Conservation (phyloP, 2,797 vertebrate genomes). For the Gambusia yucatana region DNA sequence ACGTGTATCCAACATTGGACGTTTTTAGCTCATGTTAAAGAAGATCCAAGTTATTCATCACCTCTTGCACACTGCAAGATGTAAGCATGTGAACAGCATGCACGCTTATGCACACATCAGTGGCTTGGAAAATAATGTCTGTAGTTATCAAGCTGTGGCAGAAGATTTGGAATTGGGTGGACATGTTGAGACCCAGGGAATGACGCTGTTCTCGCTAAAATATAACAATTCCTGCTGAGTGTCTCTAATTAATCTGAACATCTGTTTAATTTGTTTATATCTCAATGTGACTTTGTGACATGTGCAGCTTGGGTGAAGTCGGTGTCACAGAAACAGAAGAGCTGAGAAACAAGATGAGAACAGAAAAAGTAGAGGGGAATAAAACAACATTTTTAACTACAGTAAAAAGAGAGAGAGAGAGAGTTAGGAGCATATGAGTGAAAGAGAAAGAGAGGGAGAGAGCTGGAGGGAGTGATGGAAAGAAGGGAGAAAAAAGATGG, state of each 20-base stretch:
- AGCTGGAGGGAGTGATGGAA: conserved; percentile 9
- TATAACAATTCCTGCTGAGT: conserved; percentile 38
- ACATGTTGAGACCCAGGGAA: conserved; percentile 36
- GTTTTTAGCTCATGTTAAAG: conserved; percentile 28
- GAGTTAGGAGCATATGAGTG: not conserved
- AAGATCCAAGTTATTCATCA: conserved; percentile 34
- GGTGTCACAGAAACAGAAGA: conserved; percentile 52
- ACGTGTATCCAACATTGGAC: conserved; percentile 18
- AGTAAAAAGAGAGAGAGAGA: conserved; percentile 51
- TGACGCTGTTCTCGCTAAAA: conserved; percentile 42
- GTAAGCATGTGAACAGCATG: conserved; percentile 48
- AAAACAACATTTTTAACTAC: conserved; percentile 30
- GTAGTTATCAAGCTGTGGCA: conserved; percentile 63
- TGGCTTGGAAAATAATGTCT: conserved; percentile 54
- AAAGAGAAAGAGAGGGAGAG: not conserved
- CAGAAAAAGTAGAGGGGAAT: conserved; percentile 14
- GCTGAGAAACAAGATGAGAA: conserved; percentile 23
- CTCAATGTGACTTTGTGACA: conserved; percentile 63
- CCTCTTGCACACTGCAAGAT: conserved; percentile 35
- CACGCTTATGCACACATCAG: conserved; percentile 42
- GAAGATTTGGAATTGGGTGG: conserved; percentile 47
- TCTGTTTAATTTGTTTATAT: conserved; percentile 74
- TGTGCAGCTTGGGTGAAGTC: conserved; percentile 69
- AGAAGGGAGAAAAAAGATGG: conserved; percentile 16
- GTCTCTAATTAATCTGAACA: conserved; percentile 60